These are phyloP conservation scores for Hypercompe scribonia DNA, from an alignment of 2,888 invertebrate species.

Conservation along the genomic window DNA sequence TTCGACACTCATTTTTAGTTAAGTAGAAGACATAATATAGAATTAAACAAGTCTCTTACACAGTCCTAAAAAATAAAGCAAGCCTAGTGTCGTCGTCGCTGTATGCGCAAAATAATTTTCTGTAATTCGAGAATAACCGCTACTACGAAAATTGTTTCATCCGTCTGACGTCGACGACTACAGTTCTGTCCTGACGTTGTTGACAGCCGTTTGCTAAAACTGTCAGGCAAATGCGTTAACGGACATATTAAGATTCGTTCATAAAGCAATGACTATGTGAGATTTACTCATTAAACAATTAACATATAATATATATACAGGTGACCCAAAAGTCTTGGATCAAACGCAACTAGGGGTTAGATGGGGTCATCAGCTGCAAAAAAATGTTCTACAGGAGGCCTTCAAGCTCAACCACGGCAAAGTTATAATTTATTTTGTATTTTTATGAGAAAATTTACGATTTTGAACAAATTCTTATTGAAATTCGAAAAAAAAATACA, in stretches of 20 bases:
- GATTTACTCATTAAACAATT: too few relatives aligned
- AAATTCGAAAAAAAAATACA: too few relatives aligned
- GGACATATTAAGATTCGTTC: conserved; percentile 19
- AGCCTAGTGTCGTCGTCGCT: conserved; percentile 25
- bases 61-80: conserved; percentile 2
- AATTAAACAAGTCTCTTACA: conserved; percentile 6
- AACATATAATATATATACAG: too few relatives aligned
- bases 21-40: conserved; percentile 23
- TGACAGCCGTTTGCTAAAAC: not conserved
- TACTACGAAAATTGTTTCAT: conserved; percentile 1
- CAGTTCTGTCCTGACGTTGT: not conserved
- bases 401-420: too few relatives aligned
- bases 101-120: conserved; percentile 25
- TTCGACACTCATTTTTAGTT: conserved; percentile 85
- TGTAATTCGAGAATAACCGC: conserved; percentile 24
- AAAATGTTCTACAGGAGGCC: too few relatives aligned
- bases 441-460: too few relatives aligned
- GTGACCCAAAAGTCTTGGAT: too few relatives aligned
- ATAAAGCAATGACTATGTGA: conserved; percentile 12
- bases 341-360: too few relatives aligned
- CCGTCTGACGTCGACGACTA: conserved; percentile 17
- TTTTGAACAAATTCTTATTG: too few relatives aligned
- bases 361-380: too few relatives aligned
- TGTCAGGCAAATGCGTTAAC: not conserved
- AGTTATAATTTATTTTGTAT: too few relatives aligned